Percentiles rank a stretch among this genome's conserved stretches.
Evolutionary conservation across 2,797 vertebrate genomes (phyloP).

Genomic region (Momotus momota): DNA sequence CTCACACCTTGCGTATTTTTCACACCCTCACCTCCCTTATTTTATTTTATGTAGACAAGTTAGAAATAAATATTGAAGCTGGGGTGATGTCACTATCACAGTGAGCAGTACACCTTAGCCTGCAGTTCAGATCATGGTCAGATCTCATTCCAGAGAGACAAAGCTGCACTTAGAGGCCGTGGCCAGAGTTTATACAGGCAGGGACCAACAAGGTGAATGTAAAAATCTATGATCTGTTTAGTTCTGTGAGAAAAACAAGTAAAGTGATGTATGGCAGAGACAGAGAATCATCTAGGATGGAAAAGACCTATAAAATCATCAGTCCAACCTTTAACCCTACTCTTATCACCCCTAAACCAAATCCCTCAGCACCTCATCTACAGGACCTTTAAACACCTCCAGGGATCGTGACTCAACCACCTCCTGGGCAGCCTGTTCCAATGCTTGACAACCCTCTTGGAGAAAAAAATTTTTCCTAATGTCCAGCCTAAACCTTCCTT

Average conservation of each 20-base stretch:
- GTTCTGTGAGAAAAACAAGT: not conserved
- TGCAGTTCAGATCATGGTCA: not conserved
- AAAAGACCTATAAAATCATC: too few species aligned
- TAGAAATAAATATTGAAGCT: not conserved
- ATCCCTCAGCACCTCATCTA: too few species aligned
- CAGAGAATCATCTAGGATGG: too few species aligned
- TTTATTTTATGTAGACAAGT: not conserved
- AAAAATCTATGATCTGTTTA: not conserved
- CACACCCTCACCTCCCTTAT: not conserved
- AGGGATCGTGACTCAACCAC: too few species aligned
- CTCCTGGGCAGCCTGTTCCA: too few species aligned
- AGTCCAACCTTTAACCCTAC: too few species aligned
- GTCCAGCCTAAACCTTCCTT: too few species aligned
- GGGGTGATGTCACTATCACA: rapidly evolving
- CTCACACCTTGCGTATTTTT: not conserved
- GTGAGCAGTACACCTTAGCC: not conserved
- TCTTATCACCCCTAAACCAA: too few species aligned
- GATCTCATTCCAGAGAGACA: not conserved
- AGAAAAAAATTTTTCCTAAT: too few species aligned
- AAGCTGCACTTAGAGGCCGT: not conserved
- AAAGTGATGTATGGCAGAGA: not conserved
- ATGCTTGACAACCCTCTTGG: too few species aligned
- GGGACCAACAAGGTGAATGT: not conserved
- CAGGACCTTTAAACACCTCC: too few species aligned
- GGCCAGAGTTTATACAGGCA: not conserved